These are phyloP conservation scores for Pocota personata DNA, from an alignment of 2,888 invertebrate species.

Conservation along the genomic window DNA sequence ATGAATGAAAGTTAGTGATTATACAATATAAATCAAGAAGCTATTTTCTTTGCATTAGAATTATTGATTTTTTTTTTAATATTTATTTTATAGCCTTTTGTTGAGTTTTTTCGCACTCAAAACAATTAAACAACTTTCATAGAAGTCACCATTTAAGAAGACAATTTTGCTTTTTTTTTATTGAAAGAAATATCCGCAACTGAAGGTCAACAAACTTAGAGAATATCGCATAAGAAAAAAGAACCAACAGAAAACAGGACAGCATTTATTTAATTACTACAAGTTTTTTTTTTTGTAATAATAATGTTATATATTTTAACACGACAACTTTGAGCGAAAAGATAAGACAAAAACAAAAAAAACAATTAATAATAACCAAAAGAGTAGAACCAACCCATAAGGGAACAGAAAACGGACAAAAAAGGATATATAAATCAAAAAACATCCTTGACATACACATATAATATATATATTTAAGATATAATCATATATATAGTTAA, in stretches of 20 bases:
- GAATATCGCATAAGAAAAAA: conserved; percentile 48
- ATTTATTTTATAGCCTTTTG: conserved; percentile 22
- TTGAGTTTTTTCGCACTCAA: conserved; percentile 7
- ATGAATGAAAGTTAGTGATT: conserved; percentile 42
- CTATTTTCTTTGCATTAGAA: conserved; percentile 50
- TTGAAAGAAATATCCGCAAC: conserved; percentile 59
- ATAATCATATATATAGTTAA: conserved; percentile 60
- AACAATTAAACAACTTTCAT: conserved; percentile 39
- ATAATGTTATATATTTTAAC: conserved; percentile 58
- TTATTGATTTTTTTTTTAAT: conserved; percentile 23
- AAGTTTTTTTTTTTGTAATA: conserved; percentile 3
- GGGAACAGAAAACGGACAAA: conserved; percentile 41
- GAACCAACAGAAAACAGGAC: conserved; percentile 40
- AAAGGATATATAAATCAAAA: conserved; percentile 45
- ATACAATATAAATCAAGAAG: conserved; percentile 61
- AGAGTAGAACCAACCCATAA: conserved; percentile 44
- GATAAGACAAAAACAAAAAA: conserved; percentile 9
- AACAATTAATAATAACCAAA: conserved; percentile 29
- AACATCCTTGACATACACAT: conserved; percentile 73
- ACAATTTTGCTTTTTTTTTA: conserved; percentile 43
- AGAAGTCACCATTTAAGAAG: conserved; percentile 73
- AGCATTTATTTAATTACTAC: conserved; percentile 46
- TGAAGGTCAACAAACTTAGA: conserved; percentile 65
- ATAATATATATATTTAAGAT: conserved; percentile 61
- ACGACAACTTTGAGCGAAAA: conserved; percentile 68